Base-by-base conservation (phyloP, 2,113 vertebrate genomes). In the Calidris pugnax region DNA sequence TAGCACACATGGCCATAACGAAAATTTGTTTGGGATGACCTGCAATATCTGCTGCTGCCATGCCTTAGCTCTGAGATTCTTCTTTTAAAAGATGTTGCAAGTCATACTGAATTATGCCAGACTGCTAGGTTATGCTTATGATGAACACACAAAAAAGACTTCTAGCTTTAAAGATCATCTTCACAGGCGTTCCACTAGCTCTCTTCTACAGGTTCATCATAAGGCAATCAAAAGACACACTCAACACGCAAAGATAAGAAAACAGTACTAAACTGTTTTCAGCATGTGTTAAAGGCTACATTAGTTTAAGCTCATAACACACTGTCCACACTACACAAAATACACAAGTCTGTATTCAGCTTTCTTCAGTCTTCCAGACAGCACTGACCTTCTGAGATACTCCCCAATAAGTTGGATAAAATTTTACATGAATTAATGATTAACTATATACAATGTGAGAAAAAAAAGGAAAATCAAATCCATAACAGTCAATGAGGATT, bases 1-100 rank as follows among this genome's bases (percentile, higher is more conserved):
- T 5, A 4, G 51, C 28, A 69, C 12, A 10, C 14, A 62, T 1
- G 15, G 18, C 12, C 0, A 0, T 24, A n/a, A 27, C 22, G 60
- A 63, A 95, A 60, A 80, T 33, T 18, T 51, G 20, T 37, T 32
- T 60, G 16, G 23, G 33, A 37, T 28, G 27, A 68, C 30, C 21
- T 56, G 21, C n/a, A 55, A 15, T 30, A 47, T 37, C 12, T 53
- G 12, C 62, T 72, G 45, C 27, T 51, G 27, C 27, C 68, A 13
- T 28, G 28, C 24, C 27, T 75, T 33, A 87, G 19, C 33, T 89
- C 45, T 45, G 48, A 79, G 35, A 33, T 48, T 89, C 48, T 75
- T n/a, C 27, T n/a, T 67, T 55, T 75, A 89, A 72, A 85, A 62
- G 10, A 53, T 9, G 9, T 24, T 90, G 32, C 21, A 22, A 64